Percentiles rank a stretch among this genome's conserved stretches.
These are phyloP conservation scores for Bombus sylvicola DNA, from an alignment of 1,140 invertebrate species.

Conservation along the genomic window DNA sequence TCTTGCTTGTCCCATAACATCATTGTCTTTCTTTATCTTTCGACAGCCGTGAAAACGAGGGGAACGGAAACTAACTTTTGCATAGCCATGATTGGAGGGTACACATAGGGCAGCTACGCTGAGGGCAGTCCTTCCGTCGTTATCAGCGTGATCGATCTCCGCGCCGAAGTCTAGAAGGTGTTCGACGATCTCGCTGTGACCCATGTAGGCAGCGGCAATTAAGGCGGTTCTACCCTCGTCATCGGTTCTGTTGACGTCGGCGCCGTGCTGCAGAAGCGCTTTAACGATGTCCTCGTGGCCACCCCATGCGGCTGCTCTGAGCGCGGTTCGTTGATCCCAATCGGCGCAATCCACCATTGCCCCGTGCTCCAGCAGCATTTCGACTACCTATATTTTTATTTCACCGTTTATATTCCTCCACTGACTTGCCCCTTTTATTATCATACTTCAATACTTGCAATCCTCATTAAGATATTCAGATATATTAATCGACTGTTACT, in stretches of 20 bases:
- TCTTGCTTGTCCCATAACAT: neutral
- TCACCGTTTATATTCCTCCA: neutral
- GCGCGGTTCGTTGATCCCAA: slow-evolving; percentile 88
- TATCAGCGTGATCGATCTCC: slow-evolving; percentile 93
- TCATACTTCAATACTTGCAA: slow-evolving; percentile 1
- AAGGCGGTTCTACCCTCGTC: slow-evolving; percentile 94
- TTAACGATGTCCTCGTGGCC: slow-evolving; percentile 91
- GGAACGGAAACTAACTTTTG: slow-evolving; percentile 82
- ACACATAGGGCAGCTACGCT: slow-evolving; percentile 96
- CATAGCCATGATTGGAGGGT: slow-evolving; percentile 90
- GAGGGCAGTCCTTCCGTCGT: slow-evolving; percentile 96
- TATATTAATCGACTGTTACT: neutral
- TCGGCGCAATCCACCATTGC: slow-evolving; percentile 92
- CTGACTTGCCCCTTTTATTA: neutral
- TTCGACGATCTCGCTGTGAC: slow-evolving; percentile 95
- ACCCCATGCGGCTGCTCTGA: slow-evolving; percentile 93
- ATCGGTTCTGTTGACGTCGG: slow-evolving; percentile 92
- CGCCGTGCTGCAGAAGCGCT: slow-evolving; percentile 88
- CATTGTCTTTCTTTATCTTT: neutral
- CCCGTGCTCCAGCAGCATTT: slow-evolving; percentile 90
- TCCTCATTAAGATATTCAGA: neutral
- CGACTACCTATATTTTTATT: slow-evolving; percentile 87
- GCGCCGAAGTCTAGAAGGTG: slow-evolving; percentile 93
- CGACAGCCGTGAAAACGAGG: neutral
- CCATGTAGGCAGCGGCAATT: slow-evolving; percentile 95